A percentile compares a stretch with the other conserved stretches of the same genome.
These are phyloP conservation scores for Spatulosminthurus flaviceps DNA, from an alignment of 2,888 invertebrate species.

Conservation along the genomic window DNA sequence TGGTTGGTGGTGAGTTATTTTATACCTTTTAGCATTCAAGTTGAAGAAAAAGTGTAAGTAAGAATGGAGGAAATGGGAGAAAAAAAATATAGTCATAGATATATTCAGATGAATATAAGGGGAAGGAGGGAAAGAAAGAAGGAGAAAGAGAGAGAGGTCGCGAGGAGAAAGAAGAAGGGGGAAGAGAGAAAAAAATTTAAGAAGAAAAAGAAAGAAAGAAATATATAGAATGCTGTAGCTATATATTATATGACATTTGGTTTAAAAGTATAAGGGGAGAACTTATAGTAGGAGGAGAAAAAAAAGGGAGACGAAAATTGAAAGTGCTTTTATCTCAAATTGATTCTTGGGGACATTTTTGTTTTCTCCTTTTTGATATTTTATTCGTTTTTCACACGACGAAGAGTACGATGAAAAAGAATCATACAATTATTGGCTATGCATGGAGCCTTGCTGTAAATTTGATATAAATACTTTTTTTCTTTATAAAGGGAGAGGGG, in stretches of 20 bases:
- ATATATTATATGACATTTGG: neutral
- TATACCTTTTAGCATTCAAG: neutral
- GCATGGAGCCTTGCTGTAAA: neutral
- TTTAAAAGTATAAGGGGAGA: conserved; percentile 42
- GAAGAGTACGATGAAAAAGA: conserved; percentile 33
- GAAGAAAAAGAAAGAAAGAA: neutral
- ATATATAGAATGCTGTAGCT: neutral
- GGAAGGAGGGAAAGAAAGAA: conserved; percentile 11
- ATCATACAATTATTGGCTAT: conserved; percentile 46
- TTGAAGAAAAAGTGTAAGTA: conserved; percentile 25
- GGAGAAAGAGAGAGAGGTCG: conserved; percentile 19
- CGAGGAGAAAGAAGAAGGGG: conserved; percentile 11
- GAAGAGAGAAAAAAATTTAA: neutral
- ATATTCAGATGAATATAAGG: conserved; percentile 50
- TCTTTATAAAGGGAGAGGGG: no score
- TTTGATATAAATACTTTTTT: neutral
- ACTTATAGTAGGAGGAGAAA: conserved; percentile 18
- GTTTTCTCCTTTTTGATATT: conserved; percentile 62
- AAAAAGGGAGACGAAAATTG: conserved; percentile 61
- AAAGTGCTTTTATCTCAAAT: conserved; percentile 64
- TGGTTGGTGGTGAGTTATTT: no score
- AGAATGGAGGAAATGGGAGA: conserved; percentile 24
- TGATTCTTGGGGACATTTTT: conserved; percentile 64
- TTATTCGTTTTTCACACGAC: conserved; percentile 63
- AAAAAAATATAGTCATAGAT: conserved; percentile 40